Base-by-base conservation (phyloP, 2,113 vertebrate genomes). In the Tautogolabrus adspersus region DNA sequence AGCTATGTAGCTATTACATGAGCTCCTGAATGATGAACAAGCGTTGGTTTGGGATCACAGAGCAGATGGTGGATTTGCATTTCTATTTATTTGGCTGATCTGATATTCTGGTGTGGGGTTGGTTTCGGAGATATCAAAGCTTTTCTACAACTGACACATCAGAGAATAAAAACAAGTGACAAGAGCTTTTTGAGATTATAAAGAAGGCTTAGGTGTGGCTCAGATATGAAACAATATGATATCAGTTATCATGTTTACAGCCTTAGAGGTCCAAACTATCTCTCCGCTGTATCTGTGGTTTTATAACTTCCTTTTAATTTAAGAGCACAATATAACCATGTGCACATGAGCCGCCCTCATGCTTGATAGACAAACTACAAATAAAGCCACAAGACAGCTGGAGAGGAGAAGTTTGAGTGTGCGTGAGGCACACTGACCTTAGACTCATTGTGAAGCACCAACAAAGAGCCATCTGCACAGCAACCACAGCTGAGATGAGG, bases 381-480 rank as follows among this genome's bases (percentile, higher is more conserved):
- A 84, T 78, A 69, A 81, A 93, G 81, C 57, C 82, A 86, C 69
- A 18, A 92, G 83, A 66, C 88, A 92, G 88, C 86, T 92, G 90
- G 72, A 90, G 77, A 83, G 81, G 81, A 87, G 83, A 89, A 89
- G 79, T 89, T 90, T 72, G 70, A 83, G 91, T 86, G 90, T 87
- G 88, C 68, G 82, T 85, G 83, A 92, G 89, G 87, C 88, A 77
- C 86, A 84, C 85, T 91, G 91, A 94, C 93, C 94, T 92, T 87
- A 83, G 90, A 75, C 81, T 91, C 81, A 94, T 95, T 94, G 94
- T 95, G 89, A 91, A 85, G 83, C 81, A 85, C 84, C 90, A 94
- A 95, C 94, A 95, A 95, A 94, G 93, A 94, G 84, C 94, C 94
- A 95, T 95, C 94, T 95, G 94, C 94, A 93, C 88, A 74, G 91